A percentile compares a stretch with the other conserved stretches of the same genome.
Evolutionary conservation across 2,888 invertebrate species (phyloP).

Genomic region (Herminia tarsipennalis): DNA sequence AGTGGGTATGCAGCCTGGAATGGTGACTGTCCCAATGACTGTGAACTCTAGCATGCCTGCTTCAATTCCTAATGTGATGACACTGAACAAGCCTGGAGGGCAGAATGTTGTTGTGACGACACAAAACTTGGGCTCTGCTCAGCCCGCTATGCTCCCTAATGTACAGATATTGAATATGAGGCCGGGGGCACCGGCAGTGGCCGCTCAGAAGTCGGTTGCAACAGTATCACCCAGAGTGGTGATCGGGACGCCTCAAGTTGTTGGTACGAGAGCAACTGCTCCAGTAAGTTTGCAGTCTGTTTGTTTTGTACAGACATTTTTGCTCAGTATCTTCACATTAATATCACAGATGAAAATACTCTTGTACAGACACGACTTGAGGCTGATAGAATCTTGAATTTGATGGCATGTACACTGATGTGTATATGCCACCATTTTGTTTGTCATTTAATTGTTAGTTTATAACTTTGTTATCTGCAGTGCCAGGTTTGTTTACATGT

Average conservation of each 20-base stretch:
- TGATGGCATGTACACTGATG: constrained; percentile 2
- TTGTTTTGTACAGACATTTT: constrained; percentile 33
- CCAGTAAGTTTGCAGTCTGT: constrained; percentile 85
- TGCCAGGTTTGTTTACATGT: constrained; percentile 47
- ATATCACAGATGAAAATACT: constrained; percentile 33
- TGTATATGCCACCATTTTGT: constrained; percentile 11
- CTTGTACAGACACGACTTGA: constrained; percentile 48
- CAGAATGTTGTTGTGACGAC: constrained; percentile 84
- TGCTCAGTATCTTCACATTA: constrained; percentile 44
- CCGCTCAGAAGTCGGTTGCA: constrained; percentile 91
- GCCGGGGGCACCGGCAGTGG: constrained; percentile 88
- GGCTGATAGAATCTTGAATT: constrained; percentile 38
- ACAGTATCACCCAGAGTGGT: constrained; percentile 93
- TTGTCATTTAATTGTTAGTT: neutral
- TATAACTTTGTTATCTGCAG: constrained; percentile 33
- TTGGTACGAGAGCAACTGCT: constrained; percentile 92
- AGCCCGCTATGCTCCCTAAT: constrained; percentile 89
- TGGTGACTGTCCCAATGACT: constrained; percentile 88
- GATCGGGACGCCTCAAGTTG: constrained; percentile 92
- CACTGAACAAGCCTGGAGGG: constrained; percentile 86
- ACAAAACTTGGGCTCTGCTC: constrained; percentile 86
- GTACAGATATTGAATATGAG: constrained; percentile 95
- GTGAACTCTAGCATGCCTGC: constrained; percentile 86
- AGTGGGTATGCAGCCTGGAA: constrained; percentile 80
- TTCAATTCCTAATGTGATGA: constrained; percentile 87